Evolutionary conservation across 2,797 vertebrate species (phyloP), one percentile per base, ranked within the genome.

Genomic region (Euphonia xanthogaster): DNA sequence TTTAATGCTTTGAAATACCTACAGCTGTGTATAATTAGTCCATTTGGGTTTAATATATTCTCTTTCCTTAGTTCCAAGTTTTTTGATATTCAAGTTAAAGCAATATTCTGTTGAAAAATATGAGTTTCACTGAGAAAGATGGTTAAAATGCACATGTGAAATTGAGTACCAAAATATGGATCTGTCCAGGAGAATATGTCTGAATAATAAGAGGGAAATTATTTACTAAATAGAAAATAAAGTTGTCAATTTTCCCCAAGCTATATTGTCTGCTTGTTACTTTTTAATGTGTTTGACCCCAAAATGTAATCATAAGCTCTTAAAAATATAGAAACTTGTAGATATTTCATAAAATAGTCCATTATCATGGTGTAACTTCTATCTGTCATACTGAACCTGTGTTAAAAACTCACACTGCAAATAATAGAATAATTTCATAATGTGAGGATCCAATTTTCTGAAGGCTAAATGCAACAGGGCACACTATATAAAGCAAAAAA

Each of bases 1-100:
- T 78, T 78, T 91, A 94, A 83, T 75, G 67, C 55, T 92, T 84
- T 96, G 92, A 94, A 97, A 93, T 66, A 94, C 81, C 53, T 87
- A 65, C 88, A 83, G 23, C 53, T 92, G 42, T 44, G 10, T 74
- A 35, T 54, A 89, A 93, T 93, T 93, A 74, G 50, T 61, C n/a
- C 13, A 33, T 80, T 92, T 35, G 80, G 15, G 3, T 90, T 87
- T 91, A 72, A 92, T 73, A 45, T 30, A 47, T 53, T 88, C 30
- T 70, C 54, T 62, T 78, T 93, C 45, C 27, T 12, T 23, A 42
- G 18, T 77, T 83, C 62, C 31, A 71, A 1, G 7, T 5, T 33
- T 76, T 37, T 81, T 76, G 25, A 47, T 89, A 85, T 47, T 86
- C 55, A 81, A 75, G 35, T 48, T 75, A 51, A 84, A 87, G 37